Conservation (phyloP, 2,797 vertebrate genomes). For the Crossoptilon crossoptilon region DNA sequence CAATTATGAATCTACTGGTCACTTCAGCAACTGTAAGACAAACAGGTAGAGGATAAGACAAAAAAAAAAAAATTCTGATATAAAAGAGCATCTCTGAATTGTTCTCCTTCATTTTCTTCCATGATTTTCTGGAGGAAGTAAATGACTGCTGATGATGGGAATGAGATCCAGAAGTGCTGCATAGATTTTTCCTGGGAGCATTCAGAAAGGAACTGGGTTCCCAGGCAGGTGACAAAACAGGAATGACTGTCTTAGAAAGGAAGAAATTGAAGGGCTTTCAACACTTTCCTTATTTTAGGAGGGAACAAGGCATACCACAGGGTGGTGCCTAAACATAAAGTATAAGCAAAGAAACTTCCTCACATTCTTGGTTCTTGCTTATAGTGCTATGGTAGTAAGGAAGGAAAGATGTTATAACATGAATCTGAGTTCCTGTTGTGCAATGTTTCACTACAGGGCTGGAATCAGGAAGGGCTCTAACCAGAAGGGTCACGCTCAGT, state of each 20-base stretch:
- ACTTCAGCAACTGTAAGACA: not conserved
- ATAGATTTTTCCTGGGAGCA: not conserved
- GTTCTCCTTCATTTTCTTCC: not conserved
- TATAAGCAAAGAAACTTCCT: not conserved
- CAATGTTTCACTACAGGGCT: not conserved
- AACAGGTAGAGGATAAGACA: not conserved
- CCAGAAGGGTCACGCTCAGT: not conserved
- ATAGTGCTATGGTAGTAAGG: not conserved
- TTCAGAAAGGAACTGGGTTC: not conserved
- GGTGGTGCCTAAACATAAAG: not conserved
- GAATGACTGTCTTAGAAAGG: not conserved
- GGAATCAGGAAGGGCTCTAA: not conserved
- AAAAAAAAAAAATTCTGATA: not conserved
- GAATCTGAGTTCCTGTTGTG: not conserved
- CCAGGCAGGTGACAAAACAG: not conserved
- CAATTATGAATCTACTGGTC: accelerated
- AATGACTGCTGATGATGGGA: not conserved
- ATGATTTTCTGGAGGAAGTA: not conserved
- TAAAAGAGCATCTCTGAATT: not conserved
- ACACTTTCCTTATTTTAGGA: not conserved
- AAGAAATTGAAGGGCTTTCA: not conserved
- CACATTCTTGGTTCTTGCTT: not conserved
- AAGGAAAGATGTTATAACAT: not conserved
- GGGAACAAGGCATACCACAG: not conserved
- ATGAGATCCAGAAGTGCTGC: not conserved